Evolutionary conservation across 2,888 invertebrate species (phyloP), one percentile per base, ranked within the genome.

Genomic region (Cataglyphis albicans): DNA sequence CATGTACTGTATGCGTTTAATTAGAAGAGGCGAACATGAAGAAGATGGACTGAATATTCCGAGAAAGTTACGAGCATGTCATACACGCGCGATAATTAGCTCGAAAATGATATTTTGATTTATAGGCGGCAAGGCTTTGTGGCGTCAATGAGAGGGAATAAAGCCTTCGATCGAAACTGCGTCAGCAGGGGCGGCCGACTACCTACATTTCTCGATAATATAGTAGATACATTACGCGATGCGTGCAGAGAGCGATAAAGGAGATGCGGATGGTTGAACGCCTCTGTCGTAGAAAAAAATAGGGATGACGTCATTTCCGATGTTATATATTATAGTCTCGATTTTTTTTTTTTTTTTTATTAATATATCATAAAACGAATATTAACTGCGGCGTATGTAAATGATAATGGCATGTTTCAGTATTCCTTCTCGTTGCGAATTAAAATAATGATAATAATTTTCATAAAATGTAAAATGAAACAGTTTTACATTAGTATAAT

Each of bases 81-180:
- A 25, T n/a, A 44, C 32, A 29, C 32, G 32, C 3, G 21, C 21
- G 44, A 44, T 12, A 72, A 72, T 80, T 80, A 80, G 41, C 44
- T 59, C 35, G 78, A 59, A 61, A 80, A 80, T 80, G 59, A 80
- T 78, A 78, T 80, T 72, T 80, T 72, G 78, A 80, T 80, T 72
- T 44, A 72, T 44, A 59, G 59, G 59, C 44, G 18, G 29, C 18
- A 35, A 72, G 59, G 32, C 41, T 2, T 12, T 35, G 21, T 25
- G 1, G 18, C 78, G 59, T 80, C 78, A 61, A 61, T 44, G 72
- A 80, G 35, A 72, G 78, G 44, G 72, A 72, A 29, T 29, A 29
- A 72, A 59, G 18, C 35, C 18, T 59, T 35, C 44, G 78, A 61
- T 80, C 78, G 72, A 44, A 52, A 18, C 38, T 80, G 35, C 81